phyloP scores from a whole-genome alignment of 2,888 invertebrate species.

The Lasioglossum marginatum region DNA sequence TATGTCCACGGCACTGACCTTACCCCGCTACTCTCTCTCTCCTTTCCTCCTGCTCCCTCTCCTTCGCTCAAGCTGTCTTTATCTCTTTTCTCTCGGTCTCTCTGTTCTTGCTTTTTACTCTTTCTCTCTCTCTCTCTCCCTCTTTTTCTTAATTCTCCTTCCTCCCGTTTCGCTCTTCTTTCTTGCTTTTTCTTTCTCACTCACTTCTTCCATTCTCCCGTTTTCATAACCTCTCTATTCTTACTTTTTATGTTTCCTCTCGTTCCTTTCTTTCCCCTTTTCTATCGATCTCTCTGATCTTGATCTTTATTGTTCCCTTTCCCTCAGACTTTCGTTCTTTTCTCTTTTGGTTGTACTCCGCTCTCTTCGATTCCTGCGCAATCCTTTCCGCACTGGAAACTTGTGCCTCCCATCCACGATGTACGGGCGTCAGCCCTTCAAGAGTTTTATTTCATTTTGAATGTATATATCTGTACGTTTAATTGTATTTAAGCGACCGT shows the following conservation, averaged over 20 bases:
- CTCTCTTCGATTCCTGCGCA: too few species aligned
- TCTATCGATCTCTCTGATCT: neutral
- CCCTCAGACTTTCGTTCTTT: neutral
- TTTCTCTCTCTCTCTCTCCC: neutral
- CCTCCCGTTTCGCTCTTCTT: neutral
- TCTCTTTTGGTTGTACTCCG: neutral
- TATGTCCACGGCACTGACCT: conserved; percentile 83
- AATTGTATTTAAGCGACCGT: too few species aligned
- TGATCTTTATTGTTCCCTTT: neutral
- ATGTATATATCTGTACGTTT: too few species aligned
- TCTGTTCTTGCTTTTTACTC: neutral
- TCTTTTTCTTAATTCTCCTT: neutral
- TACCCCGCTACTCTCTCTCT: conserved; percentile 69
- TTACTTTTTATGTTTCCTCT: neutral
- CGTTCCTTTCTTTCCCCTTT: neutral
- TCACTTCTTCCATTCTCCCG: neutral
- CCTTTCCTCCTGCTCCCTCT: neutral
- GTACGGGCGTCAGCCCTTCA: too few species aligned
- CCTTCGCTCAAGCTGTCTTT: neutral
- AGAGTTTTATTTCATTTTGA: too few species aligned
- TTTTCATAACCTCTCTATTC: neutral
- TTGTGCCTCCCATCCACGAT: too few species aligned
- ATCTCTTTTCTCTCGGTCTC: neutral
- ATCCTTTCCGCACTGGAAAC: neutral
- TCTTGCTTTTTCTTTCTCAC: neutral